Conservation (phyloP, 2,888 invertebrate genomes). For the Troides aeacus region DNA sequence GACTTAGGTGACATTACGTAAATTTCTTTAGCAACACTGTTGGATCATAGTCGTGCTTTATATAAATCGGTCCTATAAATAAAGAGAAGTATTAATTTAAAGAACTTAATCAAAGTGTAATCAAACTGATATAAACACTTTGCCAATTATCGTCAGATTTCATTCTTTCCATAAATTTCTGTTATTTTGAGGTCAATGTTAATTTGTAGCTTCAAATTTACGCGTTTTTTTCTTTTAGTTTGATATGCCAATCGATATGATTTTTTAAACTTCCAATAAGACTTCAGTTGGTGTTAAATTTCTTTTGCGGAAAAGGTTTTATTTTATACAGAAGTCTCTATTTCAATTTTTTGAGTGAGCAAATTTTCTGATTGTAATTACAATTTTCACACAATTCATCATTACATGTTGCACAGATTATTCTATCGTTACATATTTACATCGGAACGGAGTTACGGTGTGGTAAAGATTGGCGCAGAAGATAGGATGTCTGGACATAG, state of each 20-base stretch:
- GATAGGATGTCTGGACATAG: slow-evolving; percentile 16
- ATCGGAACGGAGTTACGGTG: slow-evolving; percentile 4
- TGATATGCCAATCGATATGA: neutral
- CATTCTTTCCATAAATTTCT: too few species aligned
- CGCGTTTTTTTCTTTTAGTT: neutral
- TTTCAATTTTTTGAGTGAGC: neutral
- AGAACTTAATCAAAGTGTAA: too few species aligned
- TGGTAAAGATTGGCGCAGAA: slow-evolving; percentile 2
- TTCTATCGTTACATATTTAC: slow-evolving; percentile 14
- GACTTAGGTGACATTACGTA: neutral
- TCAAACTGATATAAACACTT: too few species aligned
- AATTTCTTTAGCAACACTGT: neutral
- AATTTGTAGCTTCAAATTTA: neutral
- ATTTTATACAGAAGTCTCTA: neutral
- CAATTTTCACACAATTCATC: neutral
- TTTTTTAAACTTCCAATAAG: neutral
- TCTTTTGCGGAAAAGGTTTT: neutral
- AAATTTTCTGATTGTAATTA: neutral
- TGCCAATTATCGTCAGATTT: too few species aligned
- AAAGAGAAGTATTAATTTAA: too few species aligned
- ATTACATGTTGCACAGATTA: slow-evolving; percentile 8
- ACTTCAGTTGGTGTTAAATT: neutral
- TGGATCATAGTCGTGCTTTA: neutral
- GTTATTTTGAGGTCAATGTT: neutral
- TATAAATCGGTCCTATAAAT: neutral